phyloP scores from a whole-genome alignment of 2,888 invertebrate genomes.

The Lasioglossum vierecki region DNA sequence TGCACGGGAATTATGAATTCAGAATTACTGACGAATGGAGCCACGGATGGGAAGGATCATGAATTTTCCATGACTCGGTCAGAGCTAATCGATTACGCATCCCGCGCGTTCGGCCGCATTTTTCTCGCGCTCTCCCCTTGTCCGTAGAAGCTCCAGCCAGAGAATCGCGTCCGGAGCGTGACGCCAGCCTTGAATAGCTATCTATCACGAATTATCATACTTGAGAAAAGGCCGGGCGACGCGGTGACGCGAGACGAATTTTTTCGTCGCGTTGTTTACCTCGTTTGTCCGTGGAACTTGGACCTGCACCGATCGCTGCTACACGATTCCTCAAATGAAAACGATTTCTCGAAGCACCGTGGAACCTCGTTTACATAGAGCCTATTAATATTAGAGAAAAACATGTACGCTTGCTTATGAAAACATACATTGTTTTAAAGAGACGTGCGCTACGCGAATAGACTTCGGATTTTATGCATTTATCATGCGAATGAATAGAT shows the following conservation, averaged over 20 bases:
- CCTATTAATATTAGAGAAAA: background rate
- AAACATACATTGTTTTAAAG: too few species aligned
- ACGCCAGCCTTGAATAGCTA: slow-evolving; percentile 48
- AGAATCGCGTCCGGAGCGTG: slow-evolving; percentile 61
- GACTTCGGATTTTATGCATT: background rate
- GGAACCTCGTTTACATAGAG: background rate
- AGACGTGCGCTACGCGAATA: too few species aligned
- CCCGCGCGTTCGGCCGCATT: slow-evolving; percentile 48
- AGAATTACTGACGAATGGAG: background rate
- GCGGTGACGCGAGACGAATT: slow-evolving; percentile 58
- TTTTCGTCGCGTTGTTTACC: slow-evolving; percentile 2
- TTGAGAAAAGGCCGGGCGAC: slow-evolving; percentile 42
- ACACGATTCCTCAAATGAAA: background rate
- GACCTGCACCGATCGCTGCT: background rate
- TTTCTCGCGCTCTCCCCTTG: slow-evolving; percentile 49
- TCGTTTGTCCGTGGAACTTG: background rate
- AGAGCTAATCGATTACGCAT: slow-evolving; percentile 64
- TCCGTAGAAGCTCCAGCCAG: slow-evolving; percentile 45
- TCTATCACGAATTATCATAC: slow-evolving; percentile 70
- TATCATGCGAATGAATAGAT: too few species aligned
- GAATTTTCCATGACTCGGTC: slow-evolving; percentile 40
- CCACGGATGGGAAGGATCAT: slow-evolving; percentile 17
- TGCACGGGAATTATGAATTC: slow-evolving; percentile 6
- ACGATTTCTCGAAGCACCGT: background rate
- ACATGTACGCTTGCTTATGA: background rate